These are phyloP conservation scores for Stomatorhinus walkeri DNA, from an alignment of 2,797 vertebrate species.

Conservation along the genomic window DNA sequence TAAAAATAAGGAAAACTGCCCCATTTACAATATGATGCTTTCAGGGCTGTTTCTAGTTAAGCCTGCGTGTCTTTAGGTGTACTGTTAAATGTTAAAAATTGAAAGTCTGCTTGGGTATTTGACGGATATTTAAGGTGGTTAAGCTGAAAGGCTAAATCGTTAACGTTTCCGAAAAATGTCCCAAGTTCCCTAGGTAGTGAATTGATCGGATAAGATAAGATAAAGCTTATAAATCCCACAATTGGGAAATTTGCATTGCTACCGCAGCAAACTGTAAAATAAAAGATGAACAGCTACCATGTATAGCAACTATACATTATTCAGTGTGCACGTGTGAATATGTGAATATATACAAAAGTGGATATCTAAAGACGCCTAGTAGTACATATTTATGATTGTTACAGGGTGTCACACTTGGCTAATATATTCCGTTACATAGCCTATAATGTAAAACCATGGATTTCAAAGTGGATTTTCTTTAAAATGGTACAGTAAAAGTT, in stretches of 20 bases:
- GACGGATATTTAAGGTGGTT: not conserved
- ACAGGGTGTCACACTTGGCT: too few species aligned
- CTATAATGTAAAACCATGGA: too few species aligned
- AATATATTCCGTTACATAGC: too few species aligned
- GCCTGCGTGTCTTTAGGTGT: not conserved
- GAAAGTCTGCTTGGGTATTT: not conserved
- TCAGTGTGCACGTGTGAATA: not conserved
- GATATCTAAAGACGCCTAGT: not conserved
- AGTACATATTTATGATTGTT: not conserved
- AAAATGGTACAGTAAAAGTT: too few species aligned
- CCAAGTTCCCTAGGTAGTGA: not conserved
- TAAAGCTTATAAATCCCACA: not conserved
- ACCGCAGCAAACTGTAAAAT: not conserved
- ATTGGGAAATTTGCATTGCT: not conserved
- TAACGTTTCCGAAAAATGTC: not conserved
- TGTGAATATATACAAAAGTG: not conserved
- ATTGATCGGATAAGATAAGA: not conserved
- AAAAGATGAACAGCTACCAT: too few species aligned
- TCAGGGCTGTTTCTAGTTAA: not conserved
- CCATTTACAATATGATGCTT: not conserved
- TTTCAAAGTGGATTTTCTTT: too few species aligned
- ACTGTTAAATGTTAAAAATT: not conserved
- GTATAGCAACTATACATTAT: not conserved
- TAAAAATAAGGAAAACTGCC: not conserved
- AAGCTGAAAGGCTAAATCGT: not conserved